Conservation (phyloP, 1,140 invertebrate species). For the Camponotus pennsylvanicus region DNA sequence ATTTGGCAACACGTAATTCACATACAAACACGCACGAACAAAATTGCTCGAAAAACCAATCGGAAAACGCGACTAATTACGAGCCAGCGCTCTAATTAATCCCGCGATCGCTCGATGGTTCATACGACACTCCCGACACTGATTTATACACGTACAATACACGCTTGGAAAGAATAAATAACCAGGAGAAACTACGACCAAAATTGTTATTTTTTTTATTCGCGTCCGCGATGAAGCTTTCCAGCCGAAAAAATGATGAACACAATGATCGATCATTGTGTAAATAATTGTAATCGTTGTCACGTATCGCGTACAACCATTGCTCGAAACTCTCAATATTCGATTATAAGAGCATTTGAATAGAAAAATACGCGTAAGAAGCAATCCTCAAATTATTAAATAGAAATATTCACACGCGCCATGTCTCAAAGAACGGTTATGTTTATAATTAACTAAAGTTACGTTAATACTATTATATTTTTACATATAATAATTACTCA, state of each 20-base stretch:
- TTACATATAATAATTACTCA: neutral
- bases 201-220: neutral
- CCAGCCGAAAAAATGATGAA: neutral
- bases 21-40: neutral
- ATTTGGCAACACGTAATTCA: neutral
- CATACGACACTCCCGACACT: neutral
- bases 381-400: neutral
- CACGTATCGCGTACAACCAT: neutral
- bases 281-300: neutral
- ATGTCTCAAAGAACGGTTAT: neutral
- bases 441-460: neutral
- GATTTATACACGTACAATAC: conserved; percentile 20
- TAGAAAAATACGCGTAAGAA: neutral
- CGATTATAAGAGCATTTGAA: neutral
- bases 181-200: neutral
- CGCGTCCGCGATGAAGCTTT: neutral
- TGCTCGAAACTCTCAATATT: neutral
- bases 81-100: conserved; percentile 9
- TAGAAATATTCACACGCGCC: neutral
- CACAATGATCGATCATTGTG: neutral
- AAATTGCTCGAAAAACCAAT: conserved; percentile 2
- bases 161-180: neutral
- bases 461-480: neutral
- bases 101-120: neutral
- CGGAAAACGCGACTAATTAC: conserved; percentile 22